These are phyloP conservation scores for Heliconius ethilla DNA, from an alignment of 2,888 invertebrate genomes.

Conservation along the genomic window DNA sequence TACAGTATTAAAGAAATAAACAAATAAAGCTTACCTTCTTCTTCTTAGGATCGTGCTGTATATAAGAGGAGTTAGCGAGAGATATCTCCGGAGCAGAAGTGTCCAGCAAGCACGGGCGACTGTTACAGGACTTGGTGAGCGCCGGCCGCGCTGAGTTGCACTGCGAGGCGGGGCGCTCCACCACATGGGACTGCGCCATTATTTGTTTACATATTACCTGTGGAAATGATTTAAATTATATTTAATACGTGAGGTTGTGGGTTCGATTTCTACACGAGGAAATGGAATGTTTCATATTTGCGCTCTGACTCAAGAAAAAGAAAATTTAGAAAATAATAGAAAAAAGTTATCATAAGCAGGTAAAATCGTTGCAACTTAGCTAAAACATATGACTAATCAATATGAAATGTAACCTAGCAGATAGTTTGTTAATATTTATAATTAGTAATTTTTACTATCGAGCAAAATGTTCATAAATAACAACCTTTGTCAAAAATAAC, in stretches of 20 bases:
- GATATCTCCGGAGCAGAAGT: constrained; percentile 88
- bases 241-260: background rate
- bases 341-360: too few species aligned
- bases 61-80: constrained; percentile 89
- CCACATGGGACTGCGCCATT: constrained; percentile 95
- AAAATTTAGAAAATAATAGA: too few species aligned
- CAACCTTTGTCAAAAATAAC: too few species aligned
- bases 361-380: too few species aligned
- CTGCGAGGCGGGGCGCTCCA: constrained; percentile 88
- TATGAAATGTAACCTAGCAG: too few species aligned
- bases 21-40: constrained; percentile 81
- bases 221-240: background rate
- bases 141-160: constrained; percentile 89
- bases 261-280: too few species aligned
- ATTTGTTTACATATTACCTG: constrained; percentile 93
- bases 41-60: constrained; percentile 91
- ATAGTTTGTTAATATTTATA: too few species aligned
- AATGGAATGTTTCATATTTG: too few species aligned
- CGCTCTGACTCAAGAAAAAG: too few species aligned
- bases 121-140: constrained; percentile 91
- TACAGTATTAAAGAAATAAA: background rate
- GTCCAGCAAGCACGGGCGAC: constrained; percentile 88
- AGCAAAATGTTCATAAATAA: too few species aligned
- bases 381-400: too few species aligned
- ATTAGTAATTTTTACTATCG: too few species aligned